Evolutionary conservation across 1,140 invertebrate genomes (phyloP).

Genomic region (Ceratoteleas bidentatus): DNA sequence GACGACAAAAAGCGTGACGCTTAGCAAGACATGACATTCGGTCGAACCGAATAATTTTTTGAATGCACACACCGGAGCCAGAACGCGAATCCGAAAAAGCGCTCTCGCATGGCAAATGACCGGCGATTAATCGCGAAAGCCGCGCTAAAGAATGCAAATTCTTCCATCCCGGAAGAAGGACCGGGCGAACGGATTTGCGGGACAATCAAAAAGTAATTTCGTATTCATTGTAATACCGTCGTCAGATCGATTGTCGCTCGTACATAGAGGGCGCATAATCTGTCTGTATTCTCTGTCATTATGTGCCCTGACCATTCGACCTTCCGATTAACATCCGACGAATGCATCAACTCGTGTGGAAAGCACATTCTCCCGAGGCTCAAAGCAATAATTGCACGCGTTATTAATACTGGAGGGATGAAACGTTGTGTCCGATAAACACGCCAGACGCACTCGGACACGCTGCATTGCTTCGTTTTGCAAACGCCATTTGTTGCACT

Average conservation of each 20-base stretch:
- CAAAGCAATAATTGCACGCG: conserved; percentile 71
- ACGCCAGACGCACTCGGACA: conserved; percentile 23
- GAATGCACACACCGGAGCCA: not conserved
- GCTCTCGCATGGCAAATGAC: conserved; percentile 38
- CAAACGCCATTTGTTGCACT: conserved; percentile 38
- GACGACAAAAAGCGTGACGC: no score
- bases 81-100: conserved; percentile 32
- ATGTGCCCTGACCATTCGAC: conserved; percentile 63
- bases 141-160: conserved; percentile 57
- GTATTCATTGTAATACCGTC: conserved; percentile 62
- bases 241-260: conserved; percentile 49
- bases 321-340: conserved; percentile 68
- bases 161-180: conserved; percentile 43
- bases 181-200: conserved; percentile 52
- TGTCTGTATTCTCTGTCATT: conserved; percentile 62
- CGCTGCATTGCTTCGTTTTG: conserved; percentile 40
- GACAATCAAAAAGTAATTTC: conserved; percentile 61
- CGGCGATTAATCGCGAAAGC: conserved; percentile 30
- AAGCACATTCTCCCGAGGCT: conserved; percentile 63
- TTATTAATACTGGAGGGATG: conserved; percentile 71
- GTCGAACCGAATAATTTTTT: not conserved
- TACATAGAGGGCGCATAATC: conserved; percentile 56
- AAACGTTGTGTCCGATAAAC: conserved; percentile 61
- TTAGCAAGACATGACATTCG: no score
- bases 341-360: conserved; percentile 67